These are phyloP conservation scores for Urosaurus nigricauda DNA, from an alignment of 2,797 vertebrate species.

Conservation along the genomic window DNA sequence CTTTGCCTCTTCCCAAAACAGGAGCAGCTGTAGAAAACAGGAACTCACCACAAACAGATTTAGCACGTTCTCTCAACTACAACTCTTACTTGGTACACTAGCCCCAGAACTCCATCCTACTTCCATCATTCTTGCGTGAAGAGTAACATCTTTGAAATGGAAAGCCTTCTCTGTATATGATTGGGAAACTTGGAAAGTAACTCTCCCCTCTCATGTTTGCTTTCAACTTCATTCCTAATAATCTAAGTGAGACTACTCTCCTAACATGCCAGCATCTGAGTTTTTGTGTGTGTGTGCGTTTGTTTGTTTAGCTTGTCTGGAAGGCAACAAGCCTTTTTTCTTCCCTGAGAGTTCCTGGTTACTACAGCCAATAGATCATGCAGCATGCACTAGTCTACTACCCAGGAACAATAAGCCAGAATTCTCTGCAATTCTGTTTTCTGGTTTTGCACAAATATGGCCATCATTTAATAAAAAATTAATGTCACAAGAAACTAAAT, in stretches of 20 bases:
- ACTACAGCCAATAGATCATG: background rate
- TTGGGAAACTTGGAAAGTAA: too few species aligned
- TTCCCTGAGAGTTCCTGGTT: slow-evolving; percentile 1
- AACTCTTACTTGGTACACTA: background rate
- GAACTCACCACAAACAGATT: background rate
- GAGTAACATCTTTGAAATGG: too few species aligned
- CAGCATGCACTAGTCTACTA: background rate
- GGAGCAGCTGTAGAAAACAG: background rate
- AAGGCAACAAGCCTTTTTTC: background rate
- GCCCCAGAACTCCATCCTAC: too few species aligned
- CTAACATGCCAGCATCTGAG: background rate
- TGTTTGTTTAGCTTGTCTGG: background rate
- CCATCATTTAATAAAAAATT: slow-evolving; percentile 57
- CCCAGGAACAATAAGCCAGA: slow-evolving; percentile 2
- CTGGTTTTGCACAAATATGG: background rate
- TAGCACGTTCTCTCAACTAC: background rate
- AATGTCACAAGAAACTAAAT: slow-evolving; percentile 58
- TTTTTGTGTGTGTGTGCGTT: background rate
- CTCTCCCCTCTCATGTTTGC: too few species aligned
- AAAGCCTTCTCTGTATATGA: too few species aligned
- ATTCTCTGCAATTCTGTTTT: slow-evolving; percentile 5
- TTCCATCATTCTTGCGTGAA: too few species aligned
- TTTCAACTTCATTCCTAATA: too few species aligned
- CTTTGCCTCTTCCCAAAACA: background rate
- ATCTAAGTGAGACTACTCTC: background rate